A percentile compares a stretch with the other conserved stretches of the same genome.
phyloP scores from a whole-genome alignment of 1,140 invertebrate genomes.

The Proales similis region DNA sequence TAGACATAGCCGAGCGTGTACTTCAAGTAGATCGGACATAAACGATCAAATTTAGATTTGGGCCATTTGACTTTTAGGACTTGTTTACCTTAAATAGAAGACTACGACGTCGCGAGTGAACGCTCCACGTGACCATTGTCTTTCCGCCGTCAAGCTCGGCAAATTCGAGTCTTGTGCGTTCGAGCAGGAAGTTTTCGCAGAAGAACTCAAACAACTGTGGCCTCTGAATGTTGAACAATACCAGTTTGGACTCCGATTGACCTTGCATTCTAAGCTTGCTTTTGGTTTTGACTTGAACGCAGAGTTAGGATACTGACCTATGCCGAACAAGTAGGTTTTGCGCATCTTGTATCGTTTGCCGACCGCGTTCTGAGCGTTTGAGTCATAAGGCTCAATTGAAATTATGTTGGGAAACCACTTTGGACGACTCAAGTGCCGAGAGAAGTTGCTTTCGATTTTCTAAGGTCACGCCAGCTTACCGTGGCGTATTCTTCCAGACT shows the following conservation, averaged over 20 bases:
- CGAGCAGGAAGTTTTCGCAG: conserved; percentile 24
- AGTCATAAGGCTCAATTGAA: conserved; percentile 7
- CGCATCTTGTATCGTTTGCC: conserved; percentile 33
- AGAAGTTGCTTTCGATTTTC: neutral
- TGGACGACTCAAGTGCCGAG: neutral
- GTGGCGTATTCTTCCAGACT: conserved; percentile 16
- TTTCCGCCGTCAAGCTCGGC: neutral
- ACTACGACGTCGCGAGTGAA: conserved; percentile 13
- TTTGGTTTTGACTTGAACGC: too few relatives aligned
- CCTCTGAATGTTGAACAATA: conserved; percentile 10
- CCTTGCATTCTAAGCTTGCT: neutral
- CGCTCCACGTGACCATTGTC: conserved; percentile 18
- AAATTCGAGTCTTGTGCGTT: conserved; percentile 26
- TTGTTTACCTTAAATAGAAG: conserved; percentile 3
- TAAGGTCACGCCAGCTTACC: conserved; percentile 4
- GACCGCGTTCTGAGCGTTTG: neutral
- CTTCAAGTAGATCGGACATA: neutral
- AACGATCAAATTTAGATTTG: neutral
- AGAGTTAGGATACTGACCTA: neutral
- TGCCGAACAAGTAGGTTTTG: conserved; percentile 30
- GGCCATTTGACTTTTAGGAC: neutral
- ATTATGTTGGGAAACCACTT: conserved; percentile 36
- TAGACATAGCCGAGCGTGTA: conserved; percentile 16
- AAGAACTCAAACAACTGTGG: conserved; percentile 26
- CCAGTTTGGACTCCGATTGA: conserved; percentile 2